A percentile compares a stretch with the other conserved stretches of the same genome.
Evolutionary conservation across 2,113 vertebrate species (phyloP).

Genomic region (Daboia siamensis): DNA sequence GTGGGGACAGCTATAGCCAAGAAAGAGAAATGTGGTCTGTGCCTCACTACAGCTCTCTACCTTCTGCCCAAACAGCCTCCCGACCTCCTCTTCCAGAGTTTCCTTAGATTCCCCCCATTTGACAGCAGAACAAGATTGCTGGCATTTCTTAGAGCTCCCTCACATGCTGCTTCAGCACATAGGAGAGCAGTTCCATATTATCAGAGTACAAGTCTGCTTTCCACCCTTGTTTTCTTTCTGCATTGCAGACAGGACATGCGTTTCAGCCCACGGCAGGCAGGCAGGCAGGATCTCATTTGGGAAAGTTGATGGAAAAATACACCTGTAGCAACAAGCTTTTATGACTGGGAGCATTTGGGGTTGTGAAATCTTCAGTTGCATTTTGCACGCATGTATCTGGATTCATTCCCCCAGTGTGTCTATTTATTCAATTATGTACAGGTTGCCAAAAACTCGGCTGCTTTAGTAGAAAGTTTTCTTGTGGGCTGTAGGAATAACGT

Average conservation of each 20-base stretch:
- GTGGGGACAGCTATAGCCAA: not conserved
- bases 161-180: not conserved
- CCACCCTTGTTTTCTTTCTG: not conserved
- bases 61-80: not conserved
- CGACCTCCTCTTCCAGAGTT: not conserved
- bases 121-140: not conserved
- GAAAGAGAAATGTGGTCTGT: not conserved
- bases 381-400: not conserved
- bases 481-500: conserved; percentile 29
- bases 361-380: not conserved
- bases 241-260: not conserved
- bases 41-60: not conserved
- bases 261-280: not conserved
- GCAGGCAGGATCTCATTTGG: not conserved
- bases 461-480: not conserved
- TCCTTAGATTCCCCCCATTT: not conserved
- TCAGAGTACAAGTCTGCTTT: not conserved
- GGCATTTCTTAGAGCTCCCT: not conserved
- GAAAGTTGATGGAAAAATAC: not conserved
- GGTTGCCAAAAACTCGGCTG: not conserved
- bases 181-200: not conserved
- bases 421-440: not conserved
- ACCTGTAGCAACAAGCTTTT: not conserved
- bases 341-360: not conserved
- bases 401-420: too few species aligned